Evolutionary conservation across 1,140 invertebrate species (phyloP).

Genomic region (Yoshiicerus persimilis): DNA sequence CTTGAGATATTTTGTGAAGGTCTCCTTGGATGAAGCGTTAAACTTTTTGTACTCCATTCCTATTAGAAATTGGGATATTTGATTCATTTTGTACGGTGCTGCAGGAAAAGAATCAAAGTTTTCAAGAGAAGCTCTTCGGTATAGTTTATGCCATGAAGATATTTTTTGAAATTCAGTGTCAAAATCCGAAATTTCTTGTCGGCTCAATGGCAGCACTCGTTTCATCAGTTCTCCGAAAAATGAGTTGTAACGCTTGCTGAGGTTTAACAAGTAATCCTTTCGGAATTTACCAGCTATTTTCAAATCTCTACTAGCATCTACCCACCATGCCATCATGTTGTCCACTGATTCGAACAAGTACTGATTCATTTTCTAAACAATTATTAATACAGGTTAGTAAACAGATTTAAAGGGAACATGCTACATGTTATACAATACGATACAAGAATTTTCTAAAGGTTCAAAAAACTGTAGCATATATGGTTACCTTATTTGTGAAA

Average conservation of each 20-base stretch:
- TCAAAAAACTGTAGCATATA: background rate
- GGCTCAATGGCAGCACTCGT: slow-evolving; percentile 10
- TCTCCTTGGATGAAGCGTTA: background rate
- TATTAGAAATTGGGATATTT: background rate
- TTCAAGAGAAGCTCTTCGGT: background rate
- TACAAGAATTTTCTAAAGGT: background rate
- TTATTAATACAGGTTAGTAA: background rate
- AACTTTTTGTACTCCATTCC: background rate
- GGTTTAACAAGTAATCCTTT: background rate
- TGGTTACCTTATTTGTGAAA: background rate
- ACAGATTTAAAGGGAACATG: background rate
- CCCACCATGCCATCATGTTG: slow-evolving; percentile 13
- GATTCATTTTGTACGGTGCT: background rate
- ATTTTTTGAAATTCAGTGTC: slow-evolving; percentile 19
- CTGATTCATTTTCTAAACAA: background rate
- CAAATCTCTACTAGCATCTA: background rate
- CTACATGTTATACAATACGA: background rate
- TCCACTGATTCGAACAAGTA: background rate
- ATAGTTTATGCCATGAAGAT: background rate
- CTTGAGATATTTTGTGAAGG: background rate
- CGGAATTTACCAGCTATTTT: background rate
- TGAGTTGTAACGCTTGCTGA: background rate
- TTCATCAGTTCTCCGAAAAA: background rate
- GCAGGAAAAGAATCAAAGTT: background rate
- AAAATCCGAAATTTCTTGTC: slow-evolving; percentile 27